Evolutionary conservation across 2,797 vertebrate genomes (phyloP).

Genomic region (Chiloscyllium punctatum): DNA sequence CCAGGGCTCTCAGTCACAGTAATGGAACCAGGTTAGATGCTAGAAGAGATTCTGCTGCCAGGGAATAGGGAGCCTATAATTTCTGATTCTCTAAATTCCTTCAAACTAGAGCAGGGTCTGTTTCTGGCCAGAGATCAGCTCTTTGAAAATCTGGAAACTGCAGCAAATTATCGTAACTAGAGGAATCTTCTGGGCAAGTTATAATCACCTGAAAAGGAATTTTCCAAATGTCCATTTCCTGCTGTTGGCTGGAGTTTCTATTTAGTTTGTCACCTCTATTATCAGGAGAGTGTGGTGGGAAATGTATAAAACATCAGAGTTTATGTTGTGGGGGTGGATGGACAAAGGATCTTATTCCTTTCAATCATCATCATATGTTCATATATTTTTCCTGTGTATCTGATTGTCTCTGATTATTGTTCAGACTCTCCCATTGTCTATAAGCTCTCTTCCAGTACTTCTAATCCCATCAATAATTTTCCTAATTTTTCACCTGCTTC

Average conservation of each 20-base stretch:
- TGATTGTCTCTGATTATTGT: not conserved
- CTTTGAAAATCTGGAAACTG: not conserved
- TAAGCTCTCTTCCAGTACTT: not conserved
- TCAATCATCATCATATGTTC: not conserved
- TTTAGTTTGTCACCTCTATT: not conserved
- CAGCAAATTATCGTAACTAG: not conserved
- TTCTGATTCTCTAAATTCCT: not conserved
- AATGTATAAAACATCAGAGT: not conserved
- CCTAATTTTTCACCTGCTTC: not conserved
- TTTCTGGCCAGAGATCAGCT: not conserved
- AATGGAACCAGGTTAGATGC: not conserved
- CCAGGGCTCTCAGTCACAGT: not conserved
- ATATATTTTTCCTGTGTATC: not conserved
- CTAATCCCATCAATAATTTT: not conserved
- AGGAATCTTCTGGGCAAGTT: not conserved
- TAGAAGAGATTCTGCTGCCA: not conserved
- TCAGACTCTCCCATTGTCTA: not conserved
- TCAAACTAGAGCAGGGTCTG: not conserved
- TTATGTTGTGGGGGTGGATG: not conserved
- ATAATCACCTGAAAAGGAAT: not conserved
- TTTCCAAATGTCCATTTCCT: not conserved
- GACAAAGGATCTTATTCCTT: not conserved
- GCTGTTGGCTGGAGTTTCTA: not conserved
- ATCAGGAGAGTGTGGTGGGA: not conserved
- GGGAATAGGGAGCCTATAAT: not conserved